These are phyloP conservation scores for Littorina saxatilis DNA, from an alignment of 1,140 invertebrate species.

Conservation along the genomic window DNA sequence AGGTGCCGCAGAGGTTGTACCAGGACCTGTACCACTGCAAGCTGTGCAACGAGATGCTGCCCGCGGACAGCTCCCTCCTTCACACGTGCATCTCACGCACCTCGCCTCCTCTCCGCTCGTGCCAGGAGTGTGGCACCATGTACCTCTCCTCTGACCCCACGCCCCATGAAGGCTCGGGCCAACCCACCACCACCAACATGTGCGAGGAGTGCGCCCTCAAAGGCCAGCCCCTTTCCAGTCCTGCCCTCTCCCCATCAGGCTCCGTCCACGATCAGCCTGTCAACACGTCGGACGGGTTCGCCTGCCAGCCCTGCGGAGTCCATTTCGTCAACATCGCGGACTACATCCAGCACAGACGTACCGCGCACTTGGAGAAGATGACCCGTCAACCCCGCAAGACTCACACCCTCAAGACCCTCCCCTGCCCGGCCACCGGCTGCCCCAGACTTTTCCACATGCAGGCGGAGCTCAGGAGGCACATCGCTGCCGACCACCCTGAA, in stretches of 20 bases:
- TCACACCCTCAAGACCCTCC: slow-evolving; percentile 14
- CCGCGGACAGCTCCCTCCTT: slow-evolving; percentile 53
- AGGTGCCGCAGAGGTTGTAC: slow-evolving; percentile 49
- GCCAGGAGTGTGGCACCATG: slow-evolving; percentile 17
- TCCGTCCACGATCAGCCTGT: not conserved
- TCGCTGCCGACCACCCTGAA: slow-evolving; percentile 2
- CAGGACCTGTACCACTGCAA: slow-evolving; percentile 66
- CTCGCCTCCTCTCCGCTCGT: not conserved
- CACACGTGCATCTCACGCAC: not conserved
- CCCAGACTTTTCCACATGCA: slow-evolving; percentile 49
- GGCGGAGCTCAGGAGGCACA: slow-evolving; percentile 43
- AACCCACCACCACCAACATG: not conserved
- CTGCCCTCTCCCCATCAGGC: not conserved
- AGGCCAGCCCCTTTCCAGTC: not conserved
- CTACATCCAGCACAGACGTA: slow-evolving; percentile 27
- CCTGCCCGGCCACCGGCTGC: slow-evolving; percentile 41
- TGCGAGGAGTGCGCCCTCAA: slow-evolving; percentile 20
- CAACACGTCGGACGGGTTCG: not conserved
- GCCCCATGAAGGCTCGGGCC: not conserved
- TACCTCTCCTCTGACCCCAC: not conserved
- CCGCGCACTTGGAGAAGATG: slow-evolving; percentile 26
- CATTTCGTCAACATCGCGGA: slow-evolving; percentile 33
- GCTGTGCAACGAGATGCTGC: slow-evolving; percentile 62
- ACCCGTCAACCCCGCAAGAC: slow-evolving; percentile 27
- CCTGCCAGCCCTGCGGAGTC: slow-evolving; percentile 22